Percentiles rank a stretch among this genome's conserved stretches.
phyloP scores from a whole-genome alignment of 2,113 vertebrate species.

The Spheniscus mendiculus region DNA sequence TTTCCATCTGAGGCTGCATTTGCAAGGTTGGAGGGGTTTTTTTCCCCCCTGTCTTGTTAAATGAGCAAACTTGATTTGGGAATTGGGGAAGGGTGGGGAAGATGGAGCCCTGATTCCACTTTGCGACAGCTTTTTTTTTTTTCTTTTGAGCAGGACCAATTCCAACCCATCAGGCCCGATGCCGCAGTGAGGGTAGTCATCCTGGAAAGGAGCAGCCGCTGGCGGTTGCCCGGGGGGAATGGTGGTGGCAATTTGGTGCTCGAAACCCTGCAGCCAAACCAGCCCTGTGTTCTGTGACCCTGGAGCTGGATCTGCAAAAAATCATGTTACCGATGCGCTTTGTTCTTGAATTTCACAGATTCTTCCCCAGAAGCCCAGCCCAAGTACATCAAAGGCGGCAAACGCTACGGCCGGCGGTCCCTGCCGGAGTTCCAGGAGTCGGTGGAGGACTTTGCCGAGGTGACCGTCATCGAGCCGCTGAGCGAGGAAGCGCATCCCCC shows the following conservation, averaged over 20 bases:
- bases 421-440: slow-evolving; percentile 84
- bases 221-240: accelerated
- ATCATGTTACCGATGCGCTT: accelerated
- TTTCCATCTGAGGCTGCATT: not conserved
- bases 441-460: slow-evolving; percentile 73
- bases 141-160: not conserved
- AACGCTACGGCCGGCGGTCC: slow-evolving; percentile 91
- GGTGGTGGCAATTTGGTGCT: accelerated
- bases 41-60: accelerated
- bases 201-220: not conserved
- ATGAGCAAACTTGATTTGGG: not conserved
- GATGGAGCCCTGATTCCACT: not conserved
- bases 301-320: not conserved
- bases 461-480: slow-evolving; percentile 58
- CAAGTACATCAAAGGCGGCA: slow-evolving; percentile 91
- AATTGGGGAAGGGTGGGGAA: not conserved
- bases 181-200: accelerated
- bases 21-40: not conserved
- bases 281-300: no score
- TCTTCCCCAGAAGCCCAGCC: slow-evolving; percentile 87
- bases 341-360: slow-evolving; percentile 27
- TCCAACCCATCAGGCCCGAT: accelerated
- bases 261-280: accelerated
- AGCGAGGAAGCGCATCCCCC: slow-evolving; percentile 55
- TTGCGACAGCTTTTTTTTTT: accelerated